Conservation (phyloP, 1,140 invertebrate species). For the Streblospio benedicti region DNA sequence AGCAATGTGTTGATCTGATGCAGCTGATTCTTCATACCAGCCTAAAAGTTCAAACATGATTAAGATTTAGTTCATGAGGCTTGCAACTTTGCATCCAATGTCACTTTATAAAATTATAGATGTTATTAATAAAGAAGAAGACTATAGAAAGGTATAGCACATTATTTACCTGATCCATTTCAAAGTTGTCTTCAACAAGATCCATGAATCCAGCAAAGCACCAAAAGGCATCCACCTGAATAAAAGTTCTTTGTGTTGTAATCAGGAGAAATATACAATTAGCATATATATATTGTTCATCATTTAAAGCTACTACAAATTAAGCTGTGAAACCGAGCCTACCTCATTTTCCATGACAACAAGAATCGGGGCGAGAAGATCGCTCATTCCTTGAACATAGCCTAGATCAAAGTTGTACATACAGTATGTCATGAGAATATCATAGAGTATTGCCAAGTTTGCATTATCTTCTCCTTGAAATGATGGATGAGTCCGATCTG, state of each 20-base stretch:
- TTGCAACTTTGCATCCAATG: too few species aligned
- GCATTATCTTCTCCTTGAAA: conserved; percentile 85
- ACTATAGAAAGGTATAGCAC: too few species aligned
- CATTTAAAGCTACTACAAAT: too few species aligned
- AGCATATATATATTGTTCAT: too few species aligned
- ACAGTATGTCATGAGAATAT: conserved; percentile 97
- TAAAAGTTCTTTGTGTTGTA: too few species aligned
- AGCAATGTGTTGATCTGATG: conserved; percentile 73
- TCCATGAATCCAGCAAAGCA: conserved; percentile 99
- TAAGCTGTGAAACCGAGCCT: too few species aligned
- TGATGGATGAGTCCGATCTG: conserved; percentile 83
- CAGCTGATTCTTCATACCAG: conserved; percentile 86
- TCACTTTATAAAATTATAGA: too few species aligned
- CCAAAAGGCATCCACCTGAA: conserved; percentile 97
- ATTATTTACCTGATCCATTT: conserved; percentile 93
- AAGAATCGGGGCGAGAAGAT: conserved; percentile 86
- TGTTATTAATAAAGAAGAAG: too few species aligned
- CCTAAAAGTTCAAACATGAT: too few species aligned
- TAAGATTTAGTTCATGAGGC: too few species aligned
- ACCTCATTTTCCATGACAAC: conserved; percentile 82
- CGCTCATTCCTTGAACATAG: conserved; percentile 83
- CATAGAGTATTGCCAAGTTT: conserved; percentile 73
- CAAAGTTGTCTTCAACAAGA: conserved; percentile 90
- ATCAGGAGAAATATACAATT: too few species aligned
- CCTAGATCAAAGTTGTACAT: conserved; percentile 98